Conservation (phyloP, 2,797 vertebrate species). For the Mormyrus hasselquistii region DNA sequence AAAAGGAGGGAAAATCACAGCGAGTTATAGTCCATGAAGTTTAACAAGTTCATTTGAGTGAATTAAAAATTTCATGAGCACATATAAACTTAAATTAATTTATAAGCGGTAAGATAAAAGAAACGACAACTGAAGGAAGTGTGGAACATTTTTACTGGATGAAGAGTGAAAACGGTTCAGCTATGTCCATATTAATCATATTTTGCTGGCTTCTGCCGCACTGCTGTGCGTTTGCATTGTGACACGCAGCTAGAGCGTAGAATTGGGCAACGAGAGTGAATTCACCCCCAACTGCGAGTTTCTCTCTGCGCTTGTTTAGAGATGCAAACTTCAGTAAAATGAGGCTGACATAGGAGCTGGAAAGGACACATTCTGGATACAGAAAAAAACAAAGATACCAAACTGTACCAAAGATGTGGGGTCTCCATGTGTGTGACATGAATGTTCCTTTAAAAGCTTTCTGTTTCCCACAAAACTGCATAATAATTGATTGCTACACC, state of each 20-base stretch:
- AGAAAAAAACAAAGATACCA: constrained; percentile 31
- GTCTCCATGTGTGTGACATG: constrained; percentile 44
- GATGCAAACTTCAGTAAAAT: constrained; percentile 38
- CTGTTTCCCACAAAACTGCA: constrained; percentile 50
- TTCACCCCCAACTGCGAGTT: neutral
- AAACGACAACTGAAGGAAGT: neutral
- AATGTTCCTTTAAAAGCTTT: constrained; percentile 61
- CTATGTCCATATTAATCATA: neutral
- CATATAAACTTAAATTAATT: neutral
- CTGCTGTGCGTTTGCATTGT: neutral
- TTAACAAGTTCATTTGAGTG: neutral
- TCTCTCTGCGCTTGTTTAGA: constrained; percentile 10
- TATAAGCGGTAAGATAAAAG: neutral
- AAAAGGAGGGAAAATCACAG: neutral
- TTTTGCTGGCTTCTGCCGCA: neutral
- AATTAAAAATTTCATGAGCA: neutral
- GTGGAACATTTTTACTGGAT: neutral
- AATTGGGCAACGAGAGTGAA: neutral
- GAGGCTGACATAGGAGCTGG: constrained; percentile 46
- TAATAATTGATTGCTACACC: constrained; percentile 63
- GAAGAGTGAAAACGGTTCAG: neutral
- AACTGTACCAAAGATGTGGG: constrained; percentile 37
- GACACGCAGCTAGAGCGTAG: neutral
- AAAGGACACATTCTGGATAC: constrained; percentile 49
- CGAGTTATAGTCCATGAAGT: neutral